Percentiles rank a stretch among this genome's conserved stretches.
phyloP scores from a whole-genome alignment of 2,888 invertebrate species.

The Salpingus planirostris region DNA sequence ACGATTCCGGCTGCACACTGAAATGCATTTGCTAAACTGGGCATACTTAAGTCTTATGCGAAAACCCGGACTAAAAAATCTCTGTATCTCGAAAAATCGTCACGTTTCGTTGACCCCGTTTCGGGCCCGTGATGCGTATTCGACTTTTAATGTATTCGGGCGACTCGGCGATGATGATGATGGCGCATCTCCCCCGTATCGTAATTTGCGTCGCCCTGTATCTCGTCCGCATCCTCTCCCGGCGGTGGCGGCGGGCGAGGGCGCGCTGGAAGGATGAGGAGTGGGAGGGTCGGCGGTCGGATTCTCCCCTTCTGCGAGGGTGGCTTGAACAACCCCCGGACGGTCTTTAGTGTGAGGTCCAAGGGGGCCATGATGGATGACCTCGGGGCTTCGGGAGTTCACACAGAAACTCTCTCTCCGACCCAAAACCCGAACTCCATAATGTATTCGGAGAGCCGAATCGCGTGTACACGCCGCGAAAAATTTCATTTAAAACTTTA shows the following conservation, averaged over 20 bases:
- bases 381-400: slow-evolving; percentile 36
- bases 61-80: too few species aligned
- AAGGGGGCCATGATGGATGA: slow-evolving; percentile 42
- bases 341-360: slow-evolving; percentile 34
- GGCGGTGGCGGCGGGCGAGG: slow-evolving; percentile 15
- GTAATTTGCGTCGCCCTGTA: slow-evolving; percentile 5
- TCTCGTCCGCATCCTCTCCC: too few species aligned
- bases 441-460: too few species aligned
- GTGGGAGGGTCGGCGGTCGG: slow-evolving; percentile 17
- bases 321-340: slow-evolving; percentile 21
- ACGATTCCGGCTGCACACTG: too few species aligned
- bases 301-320: slow-evolving; percentile 26
- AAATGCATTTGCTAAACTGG: too few species aligned
- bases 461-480: slow-evolving; percentile 14
- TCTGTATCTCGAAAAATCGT: too few species aligned
- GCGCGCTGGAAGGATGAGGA: slow-evolving; percentile 29
- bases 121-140: too few species aligned
- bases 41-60: too few species aligned
- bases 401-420: slow-evolving; percentile 21
- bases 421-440: too few species aligned
- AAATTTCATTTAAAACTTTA: slow-evolving; percentile 31
- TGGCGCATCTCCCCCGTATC: slow-evolving; percentile 9
- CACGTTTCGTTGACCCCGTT: too few species aligned
- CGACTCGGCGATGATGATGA: too few species aligned
- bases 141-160: too few species aligned